Evolutionary conservation across 2,888 invertebrate species (phyloP), one percentile per base, ranked within the genome.

Genomic region (Amphimallon solstitiale): DNA sequence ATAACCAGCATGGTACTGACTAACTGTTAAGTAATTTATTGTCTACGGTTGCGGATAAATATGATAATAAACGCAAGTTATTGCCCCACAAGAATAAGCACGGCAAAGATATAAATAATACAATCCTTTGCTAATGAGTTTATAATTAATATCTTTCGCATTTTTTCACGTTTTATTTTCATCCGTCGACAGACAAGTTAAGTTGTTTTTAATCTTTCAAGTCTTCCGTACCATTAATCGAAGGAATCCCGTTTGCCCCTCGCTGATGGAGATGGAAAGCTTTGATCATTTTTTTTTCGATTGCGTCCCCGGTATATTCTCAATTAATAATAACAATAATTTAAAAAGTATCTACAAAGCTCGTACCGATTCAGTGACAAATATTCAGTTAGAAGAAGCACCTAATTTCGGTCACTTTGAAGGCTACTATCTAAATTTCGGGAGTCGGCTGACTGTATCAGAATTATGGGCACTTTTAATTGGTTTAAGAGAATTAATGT

Each of bases 11-110:
- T 29, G 60, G 51, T 60, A 46, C 60, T 60, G 65, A 51, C 60
- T 60, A 65, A 65, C 65, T 51, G 60, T 65, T 65, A 60, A 43
- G 51, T 56, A 65, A 65, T 65, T 65, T 65, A 65, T 65, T 43
- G 63, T 54, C 54, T 43, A 29, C 52, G 34, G 52, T 37, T 52
- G 43, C 52, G 54, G 46, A 63, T 63, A 63, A 63, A 63, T 63
- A 63, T 54, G 63, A 54, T 54, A 54, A 63, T 63, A 63, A 63
- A 63, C 43, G 34, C 54, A 23, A 63, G 52, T 63, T 63, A 63
- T 63, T 63, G 63, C 46, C 54, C 45, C 54, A 45, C 35, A 54
- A 54, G 49, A 29, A 62, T 54, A 52, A 45, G 43, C 43, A 40
- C 56, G 40, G 56, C 23, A 35, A 40, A 56, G 40, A 43, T 23